Evolutionary conservation across 2,113 vertebrate species (phyloP), one percentile per base, ranked within the genome.

Genomic region (Triplophysa dalaica): DNA sequence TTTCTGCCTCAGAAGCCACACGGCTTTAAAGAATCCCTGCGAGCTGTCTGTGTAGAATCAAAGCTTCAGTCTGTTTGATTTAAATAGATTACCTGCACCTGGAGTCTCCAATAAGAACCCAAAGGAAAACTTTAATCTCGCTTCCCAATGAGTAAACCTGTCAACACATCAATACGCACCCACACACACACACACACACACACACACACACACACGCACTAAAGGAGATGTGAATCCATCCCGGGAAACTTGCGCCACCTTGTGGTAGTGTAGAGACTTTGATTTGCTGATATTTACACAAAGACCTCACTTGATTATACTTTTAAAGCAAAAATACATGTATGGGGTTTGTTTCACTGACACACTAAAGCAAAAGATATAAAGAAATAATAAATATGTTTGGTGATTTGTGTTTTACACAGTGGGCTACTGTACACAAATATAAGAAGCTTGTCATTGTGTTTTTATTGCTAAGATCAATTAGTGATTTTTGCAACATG

Each of bases 61-160:
- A 77, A 54, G 74, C 43, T 58, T 60, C 62, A 75, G 75, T n/a
- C 64, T 68, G 66, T 78, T 83, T 78, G 58, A 80, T 82, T 78
- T 67, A 77, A 83, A 78, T 61, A 64, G 77, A 77, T 77, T 77
- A 77, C 45, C 74, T 72, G 48, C 64, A 82, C 75, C 78, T 85
- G 78, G 43, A 64, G 74, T 70, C 62, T 69, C 26, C 69, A 77
- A 60, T 54, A 82, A 80, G 58, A 78, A 26, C 61, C 52, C 60
- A 58, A 78, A 21, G 68, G 61, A 82, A 54, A 70, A 48, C 45
- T 84, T 81, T 80, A 73, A 83, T 82, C 73, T 78, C 54, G 77
- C 41, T 26, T 68, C 66, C 64, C 38, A 38, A 24, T 41, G 48
- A n/a, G 43, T 85, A 74, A 82, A 64, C 66, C 38, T 75, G 78